These are phyloP conservation scores for Alviniconcha strummeri DNA, from an alignment of 2,888 invertebrate genomes.

Conservation along the genomic window DNA sequence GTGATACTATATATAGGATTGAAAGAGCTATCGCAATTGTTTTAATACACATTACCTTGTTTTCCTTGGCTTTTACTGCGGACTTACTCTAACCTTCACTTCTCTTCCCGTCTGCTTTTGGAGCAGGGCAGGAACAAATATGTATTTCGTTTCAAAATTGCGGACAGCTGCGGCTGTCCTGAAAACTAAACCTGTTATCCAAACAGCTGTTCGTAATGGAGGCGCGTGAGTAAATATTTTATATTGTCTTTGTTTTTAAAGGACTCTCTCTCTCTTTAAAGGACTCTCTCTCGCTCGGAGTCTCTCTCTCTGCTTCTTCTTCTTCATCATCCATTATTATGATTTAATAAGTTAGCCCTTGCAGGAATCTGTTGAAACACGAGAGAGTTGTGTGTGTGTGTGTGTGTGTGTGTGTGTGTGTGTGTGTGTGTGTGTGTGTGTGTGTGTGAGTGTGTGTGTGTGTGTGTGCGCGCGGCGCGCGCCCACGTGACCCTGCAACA, in stretches of 20 bases:
- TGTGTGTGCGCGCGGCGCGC: no score
- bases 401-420: no score
- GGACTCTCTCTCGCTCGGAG: background rate
- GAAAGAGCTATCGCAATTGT: no score
- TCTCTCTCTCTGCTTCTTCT: background rate
- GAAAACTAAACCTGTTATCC: constrained; percentile 16
- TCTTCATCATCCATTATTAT: no score
- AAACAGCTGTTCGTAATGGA: constrained; percentile 38
- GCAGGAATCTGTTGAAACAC: no score
- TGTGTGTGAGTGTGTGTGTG: no score
- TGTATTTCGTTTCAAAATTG: constrained; percentile 38
- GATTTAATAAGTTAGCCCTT: no score
- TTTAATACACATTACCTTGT: no score
- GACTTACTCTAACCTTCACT: constrained; percentile 14
- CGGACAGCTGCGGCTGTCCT: constrained; percentile 33
- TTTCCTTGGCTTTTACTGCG: background rate
- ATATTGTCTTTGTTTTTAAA: background rate
- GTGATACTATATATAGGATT: no score
- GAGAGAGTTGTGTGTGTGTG: no score
- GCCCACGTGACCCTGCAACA: no score
- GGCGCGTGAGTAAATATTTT: constrained; percentile 33
- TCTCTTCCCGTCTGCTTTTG: constrained; percentile 18
- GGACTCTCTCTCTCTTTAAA: background rate
- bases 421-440: no score
- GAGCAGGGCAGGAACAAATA: constrained; percentile 14